Evolutionary conservation across 2,888 invertebrate genomes (phyloP).

Genomic region (Penaeus monodon): DNA sequence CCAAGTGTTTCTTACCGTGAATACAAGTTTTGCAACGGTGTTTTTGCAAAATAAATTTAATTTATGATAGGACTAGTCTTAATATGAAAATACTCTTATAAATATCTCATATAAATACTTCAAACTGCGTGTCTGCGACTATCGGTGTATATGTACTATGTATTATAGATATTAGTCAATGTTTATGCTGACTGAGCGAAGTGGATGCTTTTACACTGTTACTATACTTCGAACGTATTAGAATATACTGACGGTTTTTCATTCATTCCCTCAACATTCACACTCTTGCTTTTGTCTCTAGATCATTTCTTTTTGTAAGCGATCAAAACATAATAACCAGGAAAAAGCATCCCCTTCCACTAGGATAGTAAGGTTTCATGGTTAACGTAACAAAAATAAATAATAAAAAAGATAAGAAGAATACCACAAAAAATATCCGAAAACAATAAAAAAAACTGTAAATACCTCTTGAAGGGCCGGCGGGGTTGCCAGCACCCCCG

Average conservation of each 20-base stretch:
- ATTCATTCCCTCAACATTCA: neutral
- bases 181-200: constrained; percentile 31
- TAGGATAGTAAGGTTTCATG: constrained; percentile 29
- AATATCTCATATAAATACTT: constrained; percentile 38
- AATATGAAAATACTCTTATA: constrained; percentile 55
- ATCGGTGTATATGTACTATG: constrained; percentile 52
- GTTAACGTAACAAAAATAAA: constrained; percentile 7
- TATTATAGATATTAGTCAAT: constrained; percentile 50
- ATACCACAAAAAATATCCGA: neutral
- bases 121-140: constrained; percentile 52
- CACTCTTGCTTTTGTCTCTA: neutral
- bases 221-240: neutral
- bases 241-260: neutral
- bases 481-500: neutral
- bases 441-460: constrained; percentile 23
- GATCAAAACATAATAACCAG: neutral
- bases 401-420: constrained; percentile 2
- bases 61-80: constrained; percentile 44
- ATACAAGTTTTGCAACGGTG: constrained; percentile 49
- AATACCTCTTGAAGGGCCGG: constrained; percentile 22
- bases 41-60: constrained; percentile 55
- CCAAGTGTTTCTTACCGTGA: constrained; percentile 56
- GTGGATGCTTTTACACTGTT: constrained; percentile 16
- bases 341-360: constrained; percentile 31
- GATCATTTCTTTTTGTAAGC: neutral